Percentiles rank a stretch among this genome's conserved stretches.
Conservation (phyloP, 2,797 vertebrate species). For the Ptychobarbus kaznakovi region DNA sequence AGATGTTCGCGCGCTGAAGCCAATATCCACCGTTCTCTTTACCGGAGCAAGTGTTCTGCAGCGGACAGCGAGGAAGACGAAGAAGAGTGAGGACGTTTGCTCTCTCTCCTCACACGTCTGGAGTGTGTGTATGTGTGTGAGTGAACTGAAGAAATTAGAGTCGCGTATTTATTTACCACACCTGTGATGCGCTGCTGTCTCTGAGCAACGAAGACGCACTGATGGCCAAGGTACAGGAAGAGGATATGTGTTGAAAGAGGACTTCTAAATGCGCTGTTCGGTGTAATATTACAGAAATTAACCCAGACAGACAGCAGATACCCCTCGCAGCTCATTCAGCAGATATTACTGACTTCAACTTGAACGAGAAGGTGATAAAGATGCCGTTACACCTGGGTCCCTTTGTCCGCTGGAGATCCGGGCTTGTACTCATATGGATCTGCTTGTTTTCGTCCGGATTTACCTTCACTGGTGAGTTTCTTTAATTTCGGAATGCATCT, state of each 20-base stretch:
- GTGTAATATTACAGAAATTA: slow-evolving; percentile 24
- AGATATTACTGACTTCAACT: slow-evolving; percentile 66
- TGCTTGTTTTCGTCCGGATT: slow-evolving; percentile 72
- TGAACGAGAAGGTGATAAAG: slow-evolving; percentile 63
- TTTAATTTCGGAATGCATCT: neutral
- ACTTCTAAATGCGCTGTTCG: slow-evolving; percentile 57
- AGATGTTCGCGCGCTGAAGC: slow-evolving; percentile 78
- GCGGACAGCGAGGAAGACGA: slow-evolving; percentile 65
- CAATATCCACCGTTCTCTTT: slow-evolving; percentile 66
- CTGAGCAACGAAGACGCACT: slow-evolving; percentile 78
- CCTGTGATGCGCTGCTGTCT: slow-evolving; percentile 82
- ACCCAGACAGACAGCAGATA: slow-evolving; percentile 34
- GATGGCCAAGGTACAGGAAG: slow-evolving; percentile 71
- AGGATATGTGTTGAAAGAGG: slow-evolving; percentile 75
- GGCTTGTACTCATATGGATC: slow-evolving; percentile 70
- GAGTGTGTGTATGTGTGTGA: slow-evolving; percentile 17
- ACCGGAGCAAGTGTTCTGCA: slow-evolving; percentile 64
- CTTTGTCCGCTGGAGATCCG: slow-evolving; percentile 78
- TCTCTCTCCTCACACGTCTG: slow-evolving; percentile 21
- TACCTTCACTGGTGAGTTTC: slow-evolving; percentile 80
- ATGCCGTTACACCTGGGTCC: slow-evolving; percentile 77
- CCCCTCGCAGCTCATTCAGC: slow-evolving; percentile 47
- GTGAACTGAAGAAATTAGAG: slow-evolving; percentile 41
- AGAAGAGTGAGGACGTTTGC: slow-evolving; percentile 61
- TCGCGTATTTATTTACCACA: slow-evolving; percentile 69